These are phyloP conservation scores for Trididemnum nubilum DNA, from an alignment of 23 tunicate species.

Conservation along the genomic window DNA sequence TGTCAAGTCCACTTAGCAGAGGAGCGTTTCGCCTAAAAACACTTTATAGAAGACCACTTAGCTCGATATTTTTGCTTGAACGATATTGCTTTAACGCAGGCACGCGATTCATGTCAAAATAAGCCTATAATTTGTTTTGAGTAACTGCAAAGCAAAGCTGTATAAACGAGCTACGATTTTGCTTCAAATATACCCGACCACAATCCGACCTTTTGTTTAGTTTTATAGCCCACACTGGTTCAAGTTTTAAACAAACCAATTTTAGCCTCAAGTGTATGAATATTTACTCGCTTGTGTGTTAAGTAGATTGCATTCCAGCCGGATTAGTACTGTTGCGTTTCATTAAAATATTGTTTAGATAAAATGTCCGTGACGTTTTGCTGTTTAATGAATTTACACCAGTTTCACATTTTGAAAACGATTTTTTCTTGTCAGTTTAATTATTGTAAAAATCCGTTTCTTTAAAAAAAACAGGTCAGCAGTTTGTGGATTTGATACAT, in stretches of 20 bases:
- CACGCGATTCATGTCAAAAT: slow-evolving; percentile 9
- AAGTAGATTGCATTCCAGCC: background rate
- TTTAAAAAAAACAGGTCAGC: too few relatives aligned
- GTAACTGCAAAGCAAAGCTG: background rate
- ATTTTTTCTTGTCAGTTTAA: too few relatives aligned
- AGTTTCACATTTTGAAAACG: too few relatives aligned
- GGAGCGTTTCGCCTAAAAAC: background rate
- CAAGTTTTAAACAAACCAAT: background rate
- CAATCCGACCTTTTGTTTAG: background rate
- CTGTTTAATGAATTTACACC: too few relatives aligned
- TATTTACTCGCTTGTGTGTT: background rate
- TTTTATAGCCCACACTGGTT: background rate
- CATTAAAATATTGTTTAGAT: too few relatives aligned
- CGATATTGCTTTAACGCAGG: background rate
- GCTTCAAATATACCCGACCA: background rate
- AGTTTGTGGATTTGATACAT: too few relatives aligned
- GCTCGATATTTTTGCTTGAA: background rate
- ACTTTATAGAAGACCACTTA: background rate
- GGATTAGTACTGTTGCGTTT: too few relatives aligned
- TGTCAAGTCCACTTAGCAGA: background rate
- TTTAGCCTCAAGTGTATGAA: background rate
- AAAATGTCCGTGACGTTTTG: too few relatives aligned
- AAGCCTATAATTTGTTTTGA: background rate
- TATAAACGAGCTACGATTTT: background rate
- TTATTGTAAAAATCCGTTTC: too few relatives aligned